Conservation (phyloP, 2,113 vertebrate genomes). For the Peucedramus taeniatus region DNA sequence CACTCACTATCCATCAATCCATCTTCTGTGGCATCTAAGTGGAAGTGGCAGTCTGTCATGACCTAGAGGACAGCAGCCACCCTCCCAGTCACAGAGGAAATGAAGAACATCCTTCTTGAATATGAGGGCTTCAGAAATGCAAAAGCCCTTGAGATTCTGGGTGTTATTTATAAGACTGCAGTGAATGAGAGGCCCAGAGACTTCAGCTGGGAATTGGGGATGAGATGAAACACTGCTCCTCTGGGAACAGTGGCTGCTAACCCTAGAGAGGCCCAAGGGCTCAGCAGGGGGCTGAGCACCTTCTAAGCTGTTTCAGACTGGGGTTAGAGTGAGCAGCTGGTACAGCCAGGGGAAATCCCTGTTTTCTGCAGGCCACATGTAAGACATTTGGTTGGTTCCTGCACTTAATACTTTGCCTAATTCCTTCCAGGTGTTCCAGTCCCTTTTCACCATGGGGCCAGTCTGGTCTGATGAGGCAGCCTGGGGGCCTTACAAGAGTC, state of each 20-base stretch:
- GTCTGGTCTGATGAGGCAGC: neutral
- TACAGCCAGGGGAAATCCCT: neutral
- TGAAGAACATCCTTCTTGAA: neutral
- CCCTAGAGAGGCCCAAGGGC: neutral
- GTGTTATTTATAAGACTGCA: neutral
- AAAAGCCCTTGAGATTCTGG: neutral
- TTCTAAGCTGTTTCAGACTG: neutral
- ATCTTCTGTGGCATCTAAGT: neutral
- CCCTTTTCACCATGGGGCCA: neutral
- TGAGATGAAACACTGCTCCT: neutral
- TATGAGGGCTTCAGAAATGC: neutral
- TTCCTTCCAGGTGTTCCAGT: neutral
- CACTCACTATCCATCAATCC: accelerated
- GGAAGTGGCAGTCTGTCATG: neutral
- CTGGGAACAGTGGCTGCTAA: neutral
- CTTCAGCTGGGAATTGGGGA: neutral
- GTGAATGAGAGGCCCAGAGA: neutral
- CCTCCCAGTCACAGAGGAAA: neutral
- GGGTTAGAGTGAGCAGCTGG: neutral
- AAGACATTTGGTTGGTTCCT: neutral
- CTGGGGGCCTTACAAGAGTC: neutral
- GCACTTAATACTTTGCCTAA: neutral
- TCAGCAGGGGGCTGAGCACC: neutral
- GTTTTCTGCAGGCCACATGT: neutral
- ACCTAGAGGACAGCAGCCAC: neutral